phyloP scores from a whole-genome alignment of 2,888 invertebrate genomes.

The Cataglyphis rosenhaueri region DNA sequence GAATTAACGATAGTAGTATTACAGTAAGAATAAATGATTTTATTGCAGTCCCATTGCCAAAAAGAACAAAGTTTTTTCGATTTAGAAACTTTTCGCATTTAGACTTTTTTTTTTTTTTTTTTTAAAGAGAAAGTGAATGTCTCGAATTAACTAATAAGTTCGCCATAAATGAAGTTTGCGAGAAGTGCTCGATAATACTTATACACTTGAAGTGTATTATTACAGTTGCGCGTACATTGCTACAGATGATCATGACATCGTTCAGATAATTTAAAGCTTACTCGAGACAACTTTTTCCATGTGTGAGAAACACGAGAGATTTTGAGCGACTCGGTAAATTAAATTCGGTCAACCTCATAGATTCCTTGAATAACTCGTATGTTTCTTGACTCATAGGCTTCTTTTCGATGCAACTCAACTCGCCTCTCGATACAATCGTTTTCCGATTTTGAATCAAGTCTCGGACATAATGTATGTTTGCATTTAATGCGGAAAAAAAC shows the following conservation, averaged over 20 bases:
- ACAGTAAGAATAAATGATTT: background rate
- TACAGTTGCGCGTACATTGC: background rate
- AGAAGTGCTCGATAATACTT: background rate
- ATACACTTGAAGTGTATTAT: background rate
- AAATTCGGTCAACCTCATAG: background rate
- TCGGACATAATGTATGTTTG: background rate
- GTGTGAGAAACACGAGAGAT: slow-evolving; percentile 10
- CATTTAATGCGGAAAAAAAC: background rate
- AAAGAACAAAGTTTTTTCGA: background rate
- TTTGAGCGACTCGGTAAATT: background rate
- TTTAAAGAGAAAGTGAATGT: background rate
- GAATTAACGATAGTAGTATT: background rate
- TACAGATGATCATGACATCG: slow-evolving; percentile 1
- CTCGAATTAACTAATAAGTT: background rate
- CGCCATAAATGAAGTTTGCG: background rate
- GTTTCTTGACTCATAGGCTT: background rate
- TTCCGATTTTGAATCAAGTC: background rate
- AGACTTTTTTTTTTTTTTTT: background rate
- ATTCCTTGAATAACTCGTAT: background rate
- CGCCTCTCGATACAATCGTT: background rate
- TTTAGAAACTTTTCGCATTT: background rate
- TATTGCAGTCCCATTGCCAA: background rate
- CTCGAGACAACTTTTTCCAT: background rate
- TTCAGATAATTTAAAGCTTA: background rate
- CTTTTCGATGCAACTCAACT: background rate